phyloP scores from a whole-genome alignment of 2,888 invertebrate genomes.

The Stenurella melanura region DNA sequence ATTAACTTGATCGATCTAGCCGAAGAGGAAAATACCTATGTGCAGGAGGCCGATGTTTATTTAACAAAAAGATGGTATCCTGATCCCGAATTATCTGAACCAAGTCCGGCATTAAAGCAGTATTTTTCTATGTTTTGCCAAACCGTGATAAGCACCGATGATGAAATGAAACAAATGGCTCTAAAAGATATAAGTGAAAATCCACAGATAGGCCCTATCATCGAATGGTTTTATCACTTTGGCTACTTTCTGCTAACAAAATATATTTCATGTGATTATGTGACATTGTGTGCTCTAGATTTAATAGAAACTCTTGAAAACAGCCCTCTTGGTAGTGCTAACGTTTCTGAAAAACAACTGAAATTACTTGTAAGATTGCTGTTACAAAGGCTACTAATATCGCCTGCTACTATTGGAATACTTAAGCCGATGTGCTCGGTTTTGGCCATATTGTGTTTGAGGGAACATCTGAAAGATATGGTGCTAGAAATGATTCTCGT shows the following conservation, averaged over 20 bases:
- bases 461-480: constrained; percentile 64
- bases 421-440: constrained; percentile 68
- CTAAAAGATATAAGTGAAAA: constrained; percentile 78
- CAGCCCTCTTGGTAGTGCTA: constrained; percentile 76
- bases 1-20: constrained; percentile 66
- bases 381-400: constrained; percentile 67
- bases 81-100: constrained; percentile 55
- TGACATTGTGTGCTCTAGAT: constrained; percentile 73
- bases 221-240: constrained; percentile 78
- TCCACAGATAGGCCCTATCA: constrained; percentile 77
- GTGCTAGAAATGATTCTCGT: constrained; percentile 65
- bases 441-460: constrained; percentile 66
- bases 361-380: constrained; percentile 67
- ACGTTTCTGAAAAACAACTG: constrained; percentile 77
- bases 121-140: constrained; percentile 69
- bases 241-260: constrained; percentile 78
- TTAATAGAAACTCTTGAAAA: constrained; percentile 78
- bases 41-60: constrained; percentile 65
- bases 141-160: constrained; percentile 76
- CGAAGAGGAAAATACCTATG: constrained; percentile 62
- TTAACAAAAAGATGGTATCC: constrained; percentile 67
- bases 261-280: constrained; percentile 72
- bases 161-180: constrained; percentile 75
- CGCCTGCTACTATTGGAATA: constrained; percentile 61
- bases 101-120: constrained; percentile 61